Evolutionary conservation across 2,797 vertebrate species (phyloP).

Genomic region (Carapus acus): DNA sequence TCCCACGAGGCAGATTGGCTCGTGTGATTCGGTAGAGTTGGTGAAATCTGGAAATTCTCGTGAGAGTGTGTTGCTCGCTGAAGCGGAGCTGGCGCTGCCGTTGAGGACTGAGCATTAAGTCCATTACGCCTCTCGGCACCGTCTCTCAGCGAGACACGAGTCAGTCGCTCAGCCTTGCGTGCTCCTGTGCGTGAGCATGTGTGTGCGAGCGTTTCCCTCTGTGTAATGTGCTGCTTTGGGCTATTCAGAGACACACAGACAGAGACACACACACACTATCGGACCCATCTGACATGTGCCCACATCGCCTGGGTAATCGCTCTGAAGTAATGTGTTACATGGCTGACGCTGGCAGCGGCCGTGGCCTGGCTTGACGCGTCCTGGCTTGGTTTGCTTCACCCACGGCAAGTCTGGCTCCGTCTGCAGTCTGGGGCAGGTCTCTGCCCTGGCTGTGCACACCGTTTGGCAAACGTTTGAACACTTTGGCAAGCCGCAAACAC

Average conservation of each 20-base stretch:
- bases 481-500: too few species aligned
- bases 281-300: conserved; percentile 47
- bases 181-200: conserved; percentile 10
- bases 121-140: too few species aligned
- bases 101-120: too few species aligned
- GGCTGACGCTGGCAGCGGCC: conserved; percentile 54
- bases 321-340: conserved; percentile 61
- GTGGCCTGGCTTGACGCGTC: conserved; percentile 32
- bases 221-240: conserved; percentile 31
- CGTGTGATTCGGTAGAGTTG: too few species aligned
- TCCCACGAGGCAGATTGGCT: too few species aligned
- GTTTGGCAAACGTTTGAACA: conserved; percentile 9
- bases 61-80: too few species aligned
- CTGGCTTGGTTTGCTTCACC: conserved; percentile 33
- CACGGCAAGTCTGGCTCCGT: conserved; percentile 30
- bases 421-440: conserved; percentile 1
- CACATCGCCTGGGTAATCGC: conserved; percentile 55
- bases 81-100: too few species aligned
- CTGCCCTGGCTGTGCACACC: conserved; percentile 12
- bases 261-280: conserved; percentile 11
- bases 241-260: conserved; percentile 9
- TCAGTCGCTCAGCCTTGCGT: too few species aligned
- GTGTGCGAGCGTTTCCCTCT: conserved; percentile 14
- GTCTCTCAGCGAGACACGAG: too few species aligned
- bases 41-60: too few species aligned